Conservation (phyloP, 2,888 invertebrate genomes). For the Norana najaformis region DNA sequence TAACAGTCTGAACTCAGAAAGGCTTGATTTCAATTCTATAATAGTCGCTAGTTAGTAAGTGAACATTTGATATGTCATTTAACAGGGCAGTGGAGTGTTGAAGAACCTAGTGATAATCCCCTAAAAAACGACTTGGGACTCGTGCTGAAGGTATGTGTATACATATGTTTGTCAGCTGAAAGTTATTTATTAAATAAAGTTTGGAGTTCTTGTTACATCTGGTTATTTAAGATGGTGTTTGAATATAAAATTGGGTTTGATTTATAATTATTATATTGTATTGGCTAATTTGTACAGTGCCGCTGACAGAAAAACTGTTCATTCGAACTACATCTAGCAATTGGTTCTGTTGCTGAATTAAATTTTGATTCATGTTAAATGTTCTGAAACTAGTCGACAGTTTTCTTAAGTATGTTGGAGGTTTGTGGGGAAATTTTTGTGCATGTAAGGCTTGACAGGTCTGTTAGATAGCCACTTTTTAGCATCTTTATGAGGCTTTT, state of each 20-base stretch:
- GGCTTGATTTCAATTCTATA: background rate
- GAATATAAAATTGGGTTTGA: background rate
- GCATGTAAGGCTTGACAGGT: background rate
- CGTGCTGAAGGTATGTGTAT: slow-evolving; percentile 71
- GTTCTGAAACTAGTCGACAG: background rate
- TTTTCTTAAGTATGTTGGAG: background rate
- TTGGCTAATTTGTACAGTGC: too few species aligned
- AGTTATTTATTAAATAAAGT: background rate
- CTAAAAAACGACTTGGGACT: slow-evolving; percentile 85
- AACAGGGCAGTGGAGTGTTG: slow-evolving; percentile 72
- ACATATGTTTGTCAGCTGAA: background rate
- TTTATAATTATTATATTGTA: background rate
- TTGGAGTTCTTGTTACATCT: background rate
- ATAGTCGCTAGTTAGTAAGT: background rate
- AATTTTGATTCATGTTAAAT: too few species aligned
- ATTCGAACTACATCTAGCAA: too few species aligned
- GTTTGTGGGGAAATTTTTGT: background rate
- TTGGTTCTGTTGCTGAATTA: too few species aligned
- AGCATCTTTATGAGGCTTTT: background rate
- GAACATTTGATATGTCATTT: background rate
- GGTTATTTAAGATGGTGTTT: background rate
- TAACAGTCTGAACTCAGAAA: background rate
- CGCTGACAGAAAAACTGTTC: too few species aligned
- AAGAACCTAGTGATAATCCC: slow-evolving; percentile 76
- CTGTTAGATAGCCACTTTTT: background rate